phyloP scores from a whole-genome alignment of 2,113 vertebrate species.

The Centropus bengalensis region DNA sequence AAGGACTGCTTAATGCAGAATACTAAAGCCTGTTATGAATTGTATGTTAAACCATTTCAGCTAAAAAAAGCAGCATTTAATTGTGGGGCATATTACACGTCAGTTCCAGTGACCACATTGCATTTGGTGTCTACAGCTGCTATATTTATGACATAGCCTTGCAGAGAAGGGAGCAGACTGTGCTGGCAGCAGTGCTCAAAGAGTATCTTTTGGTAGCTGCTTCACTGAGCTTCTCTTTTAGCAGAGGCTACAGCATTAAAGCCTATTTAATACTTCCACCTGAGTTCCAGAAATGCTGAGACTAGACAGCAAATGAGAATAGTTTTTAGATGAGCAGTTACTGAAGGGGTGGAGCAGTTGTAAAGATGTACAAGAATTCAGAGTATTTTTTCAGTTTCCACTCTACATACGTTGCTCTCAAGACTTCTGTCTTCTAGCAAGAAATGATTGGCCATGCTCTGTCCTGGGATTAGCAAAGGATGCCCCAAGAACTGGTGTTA shows the following conservation, averaged over 20 bases:
- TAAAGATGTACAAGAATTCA: background rate
- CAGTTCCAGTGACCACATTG: background rate
- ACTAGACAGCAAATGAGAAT: background rate
- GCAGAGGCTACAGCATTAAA: background rate
- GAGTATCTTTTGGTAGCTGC: background rate
- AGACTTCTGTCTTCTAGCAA: background rate
- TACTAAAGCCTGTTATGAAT: slow-evolving; percentile 17
- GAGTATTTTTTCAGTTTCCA: background rate
- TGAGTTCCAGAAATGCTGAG: background rate
- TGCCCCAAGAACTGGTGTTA: background rate
- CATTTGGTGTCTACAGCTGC: background rate
- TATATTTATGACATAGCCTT: slow-evolving; percentile 8
- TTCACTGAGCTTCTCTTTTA: background rate
- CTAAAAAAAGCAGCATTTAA: slow-evolving; percentile 15
- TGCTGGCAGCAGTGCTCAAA: background rate
- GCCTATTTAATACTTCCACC: background rate
- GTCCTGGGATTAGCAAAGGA: background rate
- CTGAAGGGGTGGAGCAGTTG: background rate
- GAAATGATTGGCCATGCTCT: background rate
- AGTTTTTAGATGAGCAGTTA: background rate
- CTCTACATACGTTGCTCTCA: background rate
- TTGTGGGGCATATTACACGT: background rate
- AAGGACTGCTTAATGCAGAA: background rate
- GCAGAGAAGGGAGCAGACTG: background rate
- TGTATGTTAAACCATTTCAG: slow-evolving; percentile 9